Conservation (phyloP, 2,113 vertebrate species). For the Benitochromis conjunctus region DNA sequence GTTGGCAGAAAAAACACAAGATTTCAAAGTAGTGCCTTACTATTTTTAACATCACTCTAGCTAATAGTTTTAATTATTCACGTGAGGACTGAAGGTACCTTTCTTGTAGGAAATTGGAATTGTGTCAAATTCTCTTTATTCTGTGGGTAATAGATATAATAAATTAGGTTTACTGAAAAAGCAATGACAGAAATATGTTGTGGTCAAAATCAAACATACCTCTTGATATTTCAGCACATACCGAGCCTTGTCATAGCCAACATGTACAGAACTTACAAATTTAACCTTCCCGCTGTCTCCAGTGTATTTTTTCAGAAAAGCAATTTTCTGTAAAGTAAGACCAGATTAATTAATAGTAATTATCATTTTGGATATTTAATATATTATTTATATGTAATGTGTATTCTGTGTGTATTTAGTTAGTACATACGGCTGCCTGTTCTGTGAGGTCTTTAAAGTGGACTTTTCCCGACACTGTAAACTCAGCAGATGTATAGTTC, state of each 20-base stretch:
- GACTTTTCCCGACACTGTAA: constrained; percentile 25
- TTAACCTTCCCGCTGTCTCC: not conserved
- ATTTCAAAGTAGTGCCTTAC: not conserved
- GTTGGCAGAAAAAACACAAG: not conserved
- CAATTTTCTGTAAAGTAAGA: constrained; percentile 36
- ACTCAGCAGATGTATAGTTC: not conserved
- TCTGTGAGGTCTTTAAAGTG: constrained; percentile 30
- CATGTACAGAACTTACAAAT: constrained; percentile 30
- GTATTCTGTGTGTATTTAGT: not conserved
- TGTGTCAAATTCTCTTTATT: not conserved
- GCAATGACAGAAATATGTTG: not conserved
- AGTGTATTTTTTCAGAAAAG: constrained; percentile 32
- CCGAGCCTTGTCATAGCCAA: constrained; percentile 11
- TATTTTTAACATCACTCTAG: not conserved
- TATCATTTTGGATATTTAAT: not conserved
- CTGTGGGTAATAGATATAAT: not conserved
- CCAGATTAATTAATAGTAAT: fast-evolving
- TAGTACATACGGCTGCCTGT: not conserved
- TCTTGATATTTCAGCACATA: constrained; percentile 24
- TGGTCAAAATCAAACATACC: constrained; percentile 20
- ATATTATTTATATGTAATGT: not conserved
- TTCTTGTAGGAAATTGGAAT: not conserved
- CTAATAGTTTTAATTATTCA: not conserved
- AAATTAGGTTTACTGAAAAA: not conserved
- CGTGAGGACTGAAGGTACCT: not conserved